These are phyloP conservation scores for Zygaena filipendulae DNA, from an alignment of 2,888 invertebrate species.

Conservation along the genomic window DNA sequence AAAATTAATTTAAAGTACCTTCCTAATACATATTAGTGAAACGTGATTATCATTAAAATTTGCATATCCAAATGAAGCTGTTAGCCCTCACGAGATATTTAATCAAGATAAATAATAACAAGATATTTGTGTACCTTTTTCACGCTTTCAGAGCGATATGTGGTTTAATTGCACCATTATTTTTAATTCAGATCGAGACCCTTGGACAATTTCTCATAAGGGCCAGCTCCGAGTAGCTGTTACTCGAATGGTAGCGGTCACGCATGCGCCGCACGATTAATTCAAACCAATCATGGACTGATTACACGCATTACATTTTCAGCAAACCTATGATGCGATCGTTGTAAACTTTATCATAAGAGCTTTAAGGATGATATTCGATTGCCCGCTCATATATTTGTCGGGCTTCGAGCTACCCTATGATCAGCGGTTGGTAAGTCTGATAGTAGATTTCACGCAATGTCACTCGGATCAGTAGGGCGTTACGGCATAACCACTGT, in stretches of 20 bases:
- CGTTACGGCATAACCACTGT: constrained; percentile 25
- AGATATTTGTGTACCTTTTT: too few species aligned
- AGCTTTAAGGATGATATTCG: constrained; percentile 24
- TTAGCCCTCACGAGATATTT: too few species aligned
- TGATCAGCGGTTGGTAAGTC: constrained; percentile 4
- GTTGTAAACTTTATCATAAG: constrained; percentile 20
- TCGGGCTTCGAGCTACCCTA: too few species aligned
- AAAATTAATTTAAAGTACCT: too few species aligned
- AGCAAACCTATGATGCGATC: constrained; percentile 31
- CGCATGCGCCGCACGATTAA: constrained; percentile 61
- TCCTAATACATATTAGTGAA: too few species aligned
- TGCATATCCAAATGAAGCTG: too few species aligned
- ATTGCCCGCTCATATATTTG: too few species aligned
- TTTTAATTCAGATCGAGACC: constrained; percentile 49
- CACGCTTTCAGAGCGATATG: constrained; percentile 36
- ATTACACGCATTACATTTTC: constrained; percentile 60
- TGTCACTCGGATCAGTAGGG: constrained; percentile 30
- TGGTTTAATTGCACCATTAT: constrained; percentile 60
- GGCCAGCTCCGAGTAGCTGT: constrained; percentile 31
- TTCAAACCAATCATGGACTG: constrained; percentile 64
- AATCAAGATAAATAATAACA: too few species aligned
- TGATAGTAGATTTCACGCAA: constrained; percentile 53
- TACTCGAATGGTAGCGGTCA: constrained; percentile 55
- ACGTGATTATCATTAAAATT: too few species aligned
- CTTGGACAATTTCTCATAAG: constrained; percentile 50